Evolutionary conservation across 2,888 invertebrate genomes (phyloP).

Genomic region (Halictus ligatus): DNA sequence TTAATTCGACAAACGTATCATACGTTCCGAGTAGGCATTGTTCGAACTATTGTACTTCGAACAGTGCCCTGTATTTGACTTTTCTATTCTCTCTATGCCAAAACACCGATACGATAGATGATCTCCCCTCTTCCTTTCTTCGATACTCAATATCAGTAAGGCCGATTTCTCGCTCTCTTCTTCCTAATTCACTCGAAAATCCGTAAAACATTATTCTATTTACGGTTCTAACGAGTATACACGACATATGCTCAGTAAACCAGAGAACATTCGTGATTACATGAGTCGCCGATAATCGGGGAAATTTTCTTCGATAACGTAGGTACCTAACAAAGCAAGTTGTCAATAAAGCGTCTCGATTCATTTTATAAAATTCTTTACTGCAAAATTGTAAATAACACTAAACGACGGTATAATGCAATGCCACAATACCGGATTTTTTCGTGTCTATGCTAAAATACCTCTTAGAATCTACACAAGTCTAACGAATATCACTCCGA

Average conservation of each 20-base stretch:
- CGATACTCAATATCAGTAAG: not conserved
- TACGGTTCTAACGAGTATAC: not conserved
- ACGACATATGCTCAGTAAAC: not conserved
- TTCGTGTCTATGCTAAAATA: not conserved
- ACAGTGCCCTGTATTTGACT: not conserved
- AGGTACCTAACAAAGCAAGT: not conserved
- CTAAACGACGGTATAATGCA: not conserved
- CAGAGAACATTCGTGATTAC: not conserved
- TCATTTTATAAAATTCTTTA: not conserved
- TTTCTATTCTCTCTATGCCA: not conserved
- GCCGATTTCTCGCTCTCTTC: not conserved
- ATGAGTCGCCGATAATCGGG: constrained; percentile 15
- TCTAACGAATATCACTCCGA: not conserved
- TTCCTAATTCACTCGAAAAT: not conserved
- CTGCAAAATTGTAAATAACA: not conserved
- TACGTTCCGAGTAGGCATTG: not conserved
- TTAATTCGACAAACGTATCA: not conserved
- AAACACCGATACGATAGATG: not conserved
- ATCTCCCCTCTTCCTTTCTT: not conserved
- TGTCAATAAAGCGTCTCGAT: not conserved
- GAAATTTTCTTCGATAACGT: not conserved
- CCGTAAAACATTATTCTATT: not conserved
- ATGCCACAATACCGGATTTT: not conserved
- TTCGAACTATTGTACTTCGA: not conserved
- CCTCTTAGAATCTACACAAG: not conserved